These are phyloP conservation scores for Bombus confusus DNA, from an alignment of 1,140 invertebrate species.

Conservation along the genomic window DNA sequence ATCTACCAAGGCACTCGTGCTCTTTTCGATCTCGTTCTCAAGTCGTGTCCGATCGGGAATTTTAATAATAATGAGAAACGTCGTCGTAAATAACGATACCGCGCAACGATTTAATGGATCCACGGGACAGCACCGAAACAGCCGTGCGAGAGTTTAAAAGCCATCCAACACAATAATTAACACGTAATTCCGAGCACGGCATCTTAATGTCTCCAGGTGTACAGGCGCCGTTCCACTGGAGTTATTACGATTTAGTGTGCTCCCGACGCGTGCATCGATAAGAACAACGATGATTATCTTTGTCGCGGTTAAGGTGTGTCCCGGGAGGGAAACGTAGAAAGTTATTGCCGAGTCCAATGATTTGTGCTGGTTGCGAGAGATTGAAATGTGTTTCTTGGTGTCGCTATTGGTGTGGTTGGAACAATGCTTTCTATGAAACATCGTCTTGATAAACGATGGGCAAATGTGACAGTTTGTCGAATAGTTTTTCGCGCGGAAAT, in stretches of 20 bases:
- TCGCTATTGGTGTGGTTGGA: not conserved
- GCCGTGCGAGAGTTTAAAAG: not conserved
- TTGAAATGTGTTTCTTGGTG: no score
- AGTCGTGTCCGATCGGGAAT: conserved; percentile 1
- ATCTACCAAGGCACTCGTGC: not conserved
- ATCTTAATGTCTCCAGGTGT: conserved; percentile 2
- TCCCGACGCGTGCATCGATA: not conserved
- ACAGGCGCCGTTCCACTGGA: not conserved
- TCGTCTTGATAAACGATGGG: not conserved
- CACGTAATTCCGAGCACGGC: not conserved
- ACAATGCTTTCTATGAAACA: not conserved
- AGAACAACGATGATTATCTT: conserved; percentile 2
- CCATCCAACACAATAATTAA: not conserved
- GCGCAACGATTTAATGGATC: conserved; percentile 5
- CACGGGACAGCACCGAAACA: not conserved
- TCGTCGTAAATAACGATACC: conserved; percentile 27
- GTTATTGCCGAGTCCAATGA: not conserved
- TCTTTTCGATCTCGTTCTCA: not conserved
- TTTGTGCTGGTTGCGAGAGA: no score
- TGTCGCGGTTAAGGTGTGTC: not conserved
- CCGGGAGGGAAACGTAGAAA: not conserved
- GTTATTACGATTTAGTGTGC: conserved; percentile 2
- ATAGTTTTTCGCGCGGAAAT: not conserved
- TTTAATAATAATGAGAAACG: conserved; percentile 35
- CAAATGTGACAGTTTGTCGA: not conserved